A percentile compares a stretch with the other conserved stretches of the same genome.
phyloP scores from a whole-genome alignment of 2,113 vertebrate species.

The Euleptes europaea region DNA sequence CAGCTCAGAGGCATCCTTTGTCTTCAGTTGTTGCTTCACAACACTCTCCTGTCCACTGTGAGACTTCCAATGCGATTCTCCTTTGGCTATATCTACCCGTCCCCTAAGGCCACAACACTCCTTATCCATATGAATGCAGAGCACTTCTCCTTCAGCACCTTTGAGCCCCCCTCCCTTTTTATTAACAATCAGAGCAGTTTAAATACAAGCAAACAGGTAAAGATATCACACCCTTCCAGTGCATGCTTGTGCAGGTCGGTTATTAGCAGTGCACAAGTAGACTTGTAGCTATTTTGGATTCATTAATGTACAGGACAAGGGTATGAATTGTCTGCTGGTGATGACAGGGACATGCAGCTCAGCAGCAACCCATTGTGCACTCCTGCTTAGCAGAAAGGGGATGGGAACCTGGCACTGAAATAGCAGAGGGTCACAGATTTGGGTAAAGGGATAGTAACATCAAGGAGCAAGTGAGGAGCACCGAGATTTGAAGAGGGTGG shows the following conservation, averaged over 20 bases:
- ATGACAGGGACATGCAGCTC: neutral
- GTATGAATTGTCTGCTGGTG: neutral
- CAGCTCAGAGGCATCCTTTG: conserved; percentile 5
- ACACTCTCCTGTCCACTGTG: neutral
- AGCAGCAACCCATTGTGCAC: neutral
- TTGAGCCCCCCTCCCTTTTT: neutral
- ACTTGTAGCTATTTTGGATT: neutral
- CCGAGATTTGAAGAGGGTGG: too few relatives aligned
- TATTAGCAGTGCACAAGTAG: neutral
- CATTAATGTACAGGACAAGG: neutral
- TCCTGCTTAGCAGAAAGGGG: neutral
- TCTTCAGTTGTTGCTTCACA: neutral
- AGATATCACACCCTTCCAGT: neutral
- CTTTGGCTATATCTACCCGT: neutral
- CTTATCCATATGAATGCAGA: too few relatives aligned
- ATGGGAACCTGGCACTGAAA: neutral
- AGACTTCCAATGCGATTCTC: neutral
- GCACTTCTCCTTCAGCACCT: neutral
- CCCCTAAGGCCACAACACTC: neutral
- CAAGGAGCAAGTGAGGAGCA: neutral
- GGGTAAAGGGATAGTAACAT: neutral
- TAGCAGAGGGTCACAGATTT: neutral
- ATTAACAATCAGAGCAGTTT: neutral
- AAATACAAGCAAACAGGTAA: neutral
- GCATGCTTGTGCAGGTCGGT: neutral